Conservation (phyloP, 53 echinoderm and acorn worm species). For the Holothuria scabra region DNA sequence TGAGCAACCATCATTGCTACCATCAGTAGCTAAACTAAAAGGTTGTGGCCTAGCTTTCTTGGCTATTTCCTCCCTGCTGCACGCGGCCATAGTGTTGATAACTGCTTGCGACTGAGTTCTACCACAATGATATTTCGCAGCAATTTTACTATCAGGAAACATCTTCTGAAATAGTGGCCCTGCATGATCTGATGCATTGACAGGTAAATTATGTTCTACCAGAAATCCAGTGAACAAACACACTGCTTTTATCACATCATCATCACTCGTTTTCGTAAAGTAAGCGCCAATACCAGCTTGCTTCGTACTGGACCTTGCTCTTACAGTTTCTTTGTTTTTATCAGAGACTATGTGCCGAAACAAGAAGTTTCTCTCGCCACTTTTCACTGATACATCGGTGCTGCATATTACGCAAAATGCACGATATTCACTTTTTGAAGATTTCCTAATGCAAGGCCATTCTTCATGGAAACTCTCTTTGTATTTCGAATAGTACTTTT, state of each 20-base stretch:
- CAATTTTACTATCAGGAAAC: constrained; percentile 47
- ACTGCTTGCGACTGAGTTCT: constrained; percentile 53
- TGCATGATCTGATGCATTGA: constrained; percentile 51
- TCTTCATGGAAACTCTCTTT: too few relatives aligned
- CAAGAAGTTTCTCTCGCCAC: too few relatives aligned
- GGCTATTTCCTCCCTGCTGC: constrained; percentile 24
- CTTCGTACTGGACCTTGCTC: neutral
- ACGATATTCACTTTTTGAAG: too few relatives aligned
- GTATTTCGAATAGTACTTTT: too few relatives aligned
- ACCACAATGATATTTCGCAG: constrained; percentile 52
- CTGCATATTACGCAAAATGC: too few relatives aligned
- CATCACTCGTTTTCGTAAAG: constrained; percentile 27
- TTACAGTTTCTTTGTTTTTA: neutral
- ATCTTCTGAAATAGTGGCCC: constrained; percentile 40
- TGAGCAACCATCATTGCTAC: constrained; percentile 43
- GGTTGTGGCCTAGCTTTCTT: constrained; percentile 17
- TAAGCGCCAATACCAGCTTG: neutral
- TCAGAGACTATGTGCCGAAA: neutral
- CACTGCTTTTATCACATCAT: constrained; percentile 45
- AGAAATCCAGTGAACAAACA: constrained; percentile 50
- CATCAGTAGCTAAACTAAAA: constrained; percentile 59
- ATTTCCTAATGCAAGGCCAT: too few relatives aligned
- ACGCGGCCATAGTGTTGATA: constrained; percentile 5
- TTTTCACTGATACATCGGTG: too few relatives aligned
- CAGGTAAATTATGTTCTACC: constrained; percentile 56